Conservation (phyloP, 2,113 vertebrate species). For the Speoplatyrhinus poulsoni region DNA sequence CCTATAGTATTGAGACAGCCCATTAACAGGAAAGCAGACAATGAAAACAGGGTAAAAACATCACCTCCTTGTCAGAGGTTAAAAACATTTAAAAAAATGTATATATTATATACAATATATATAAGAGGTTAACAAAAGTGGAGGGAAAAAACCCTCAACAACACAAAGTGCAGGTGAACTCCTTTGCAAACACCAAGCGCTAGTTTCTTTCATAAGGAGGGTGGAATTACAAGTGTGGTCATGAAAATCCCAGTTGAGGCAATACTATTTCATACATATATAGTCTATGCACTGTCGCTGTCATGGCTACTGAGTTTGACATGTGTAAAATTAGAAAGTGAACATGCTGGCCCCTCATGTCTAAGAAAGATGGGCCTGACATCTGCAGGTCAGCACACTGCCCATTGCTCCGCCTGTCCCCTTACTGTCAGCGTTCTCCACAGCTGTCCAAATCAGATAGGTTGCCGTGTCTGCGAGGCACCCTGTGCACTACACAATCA, state of each 20-base stretch:
- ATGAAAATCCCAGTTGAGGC: slow-evolving; percentile 31
- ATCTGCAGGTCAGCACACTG: slow-evolving; percentile 53
- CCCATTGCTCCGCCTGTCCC: slow-evolving; percentile 33
- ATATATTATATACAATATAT: too few species aligned
- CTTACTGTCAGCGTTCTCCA: slow-evolving; percentile 29
- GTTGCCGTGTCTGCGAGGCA: slow-evolving; percentile 29
- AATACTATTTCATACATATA: slow-evolving; percentile 1
- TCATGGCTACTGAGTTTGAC: slow-evolving; percentile 24
- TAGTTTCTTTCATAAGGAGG: slow-evolving; percentile 15
- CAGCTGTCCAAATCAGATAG: slow-evolving; percentile 43
- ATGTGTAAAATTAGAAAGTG: slow-evolving; percentile 42
- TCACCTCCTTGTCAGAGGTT: too few species aligned
- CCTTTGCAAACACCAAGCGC: background rate
- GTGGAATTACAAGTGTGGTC: slow-evolving; percentile 28
- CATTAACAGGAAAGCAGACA: too few species aligned
- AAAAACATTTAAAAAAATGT: too few species aligned
- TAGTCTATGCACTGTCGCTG: slow-evolving; percentile 9
- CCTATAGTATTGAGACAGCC: too few species aligned
- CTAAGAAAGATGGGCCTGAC: slow-evolving; percentile 52
- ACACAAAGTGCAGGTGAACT: background rate
- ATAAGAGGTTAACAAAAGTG: too few species aligned
- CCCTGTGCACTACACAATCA: slow-evolving; percentile 7
- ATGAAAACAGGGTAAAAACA: too few species aligned
- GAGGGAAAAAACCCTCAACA: background rate
- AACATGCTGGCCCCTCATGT: slow-evolving; percentile 25